Percentiles rank a stretch among this genome's conserved stretches.
These are phyloP conservation scores for Matsumurasca onukii DNA, from an alignment of 1,140 invertebrate genomes.

Conservation along the genomic window DNA sequence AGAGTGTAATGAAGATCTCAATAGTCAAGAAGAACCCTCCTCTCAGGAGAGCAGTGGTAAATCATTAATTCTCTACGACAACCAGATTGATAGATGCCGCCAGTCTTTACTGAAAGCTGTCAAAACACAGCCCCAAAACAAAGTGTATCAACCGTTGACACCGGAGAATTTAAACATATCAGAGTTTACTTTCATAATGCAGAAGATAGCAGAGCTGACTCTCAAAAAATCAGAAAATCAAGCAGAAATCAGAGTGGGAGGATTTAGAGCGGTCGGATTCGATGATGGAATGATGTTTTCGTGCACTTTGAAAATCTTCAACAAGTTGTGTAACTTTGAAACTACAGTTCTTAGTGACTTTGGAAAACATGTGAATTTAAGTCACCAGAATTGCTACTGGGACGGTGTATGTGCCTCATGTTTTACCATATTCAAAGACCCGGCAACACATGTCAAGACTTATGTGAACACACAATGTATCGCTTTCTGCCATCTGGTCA, in stretches of 20 bases:
- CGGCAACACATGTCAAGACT: background rate
- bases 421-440: background rate
- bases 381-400: background rate
- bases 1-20: no score
- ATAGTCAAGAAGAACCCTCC: no score
- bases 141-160: background rate
- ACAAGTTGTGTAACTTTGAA: background rate
- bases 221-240: background rate
- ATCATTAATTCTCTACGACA: background rate
- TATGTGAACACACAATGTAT: background rate
- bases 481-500: conserved; percentile 17
- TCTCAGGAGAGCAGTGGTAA: no score
- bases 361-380: background rate
- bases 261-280: background rate
- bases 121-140: no score
- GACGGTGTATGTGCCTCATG: background rate
- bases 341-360: background rate
- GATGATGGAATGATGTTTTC: background rate
- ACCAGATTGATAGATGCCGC: background rate
- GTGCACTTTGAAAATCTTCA: conserved; percentile 4
- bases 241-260: conserved; percentile 6
- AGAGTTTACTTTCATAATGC: conserved; percentile 12
- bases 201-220: background rate
- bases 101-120: no score
- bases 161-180: conserved; percentile 3